Evolutionary conservation across 2,888 invertebrate species (phyloP), one percentile per base, ranked within the genome.

Genomic region (Tubulanus polymorphus): DNA sequence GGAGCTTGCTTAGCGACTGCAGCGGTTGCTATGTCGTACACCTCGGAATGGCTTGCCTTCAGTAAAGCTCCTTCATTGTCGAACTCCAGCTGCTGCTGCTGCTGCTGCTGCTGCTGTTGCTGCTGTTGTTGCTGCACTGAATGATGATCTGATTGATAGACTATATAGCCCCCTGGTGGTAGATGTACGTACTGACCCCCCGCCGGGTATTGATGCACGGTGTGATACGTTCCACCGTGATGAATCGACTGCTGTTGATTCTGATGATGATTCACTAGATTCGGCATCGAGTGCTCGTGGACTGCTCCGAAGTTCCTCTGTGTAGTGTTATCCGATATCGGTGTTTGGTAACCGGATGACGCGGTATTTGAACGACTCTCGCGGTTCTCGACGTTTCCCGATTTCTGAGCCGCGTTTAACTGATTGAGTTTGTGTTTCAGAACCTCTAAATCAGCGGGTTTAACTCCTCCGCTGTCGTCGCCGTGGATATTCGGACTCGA

Each of bases 351-450:
- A n/a, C 49, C 49, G 15, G 20, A 20, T 18, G 23, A 18, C 6
- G 18, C 23, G 6, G 18, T 18, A 15, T 18, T 20, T 20, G 18
- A 8, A 32, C 10, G n/a, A 3, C 23, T 23, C 6, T 23, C 41
- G 6, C 41, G 41, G 6, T 20, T 8, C 23, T 41, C 41, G 6
- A 41, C 41, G 23, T 20, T 23, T 5, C 20, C 41, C 18, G 41
- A 20, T 23, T 41, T 23, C 5, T 53, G 45, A 29, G 41, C 23
- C 37, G 35, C 48, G 15, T 48, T 55, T 41, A 64, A 37, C 48
- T 63, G 55, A 35, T 55, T 63, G n/a, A 65, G 55, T 37, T 61
- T 56, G 50, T 64, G 59, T 52, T 63, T 63, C 50, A 65, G 41
- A 45, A 61, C 56, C 48, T 65, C 65, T 53, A 62, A 63, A 46